phyloP scores from a whole-genome alignment of 1,140 invertebrate species.

The Frieseomelitta varia region DNA sequence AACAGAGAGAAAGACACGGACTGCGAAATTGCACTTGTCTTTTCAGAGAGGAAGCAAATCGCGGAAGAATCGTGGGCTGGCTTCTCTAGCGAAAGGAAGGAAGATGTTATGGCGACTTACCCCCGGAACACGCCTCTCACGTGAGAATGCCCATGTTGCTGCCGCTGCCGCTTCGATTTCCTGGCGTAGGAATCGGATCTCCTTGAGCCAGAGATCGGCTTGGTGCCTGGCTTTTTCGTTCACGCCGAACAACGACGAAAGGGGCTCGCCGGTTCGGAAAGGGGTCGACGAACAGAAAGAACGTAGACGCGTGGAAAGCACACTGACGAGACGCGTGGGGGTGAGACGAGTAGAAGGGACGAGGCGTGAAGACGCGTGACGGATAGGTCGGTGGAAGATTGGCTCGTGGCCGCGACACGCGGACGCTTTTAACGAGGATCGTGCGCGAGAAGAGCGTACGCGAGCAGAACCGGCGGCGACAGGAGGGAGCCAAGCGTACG shows the following conservation, averaged over 20 bases:
- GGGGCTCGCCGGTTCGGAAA: background rate
- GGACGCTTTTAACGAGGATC: constrained; percentile 34
- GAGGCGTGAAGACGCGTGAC: constrained; percentile 14
- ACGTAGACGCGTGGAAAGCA: background rate
- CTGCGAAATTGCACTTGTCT: background rate
- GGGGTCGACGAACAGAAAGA: background rate
- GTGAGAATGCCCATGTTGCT: constrained; percentile 39
- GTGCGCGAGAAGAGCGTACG: constrained; percentile 24
- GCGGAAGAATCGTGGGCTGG: background rate
- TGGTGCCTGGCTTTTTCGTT: background rate
- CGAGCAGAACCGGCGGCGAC: constrained; percentile 29
- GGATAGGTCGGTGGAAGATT: constrained; percentile 19
- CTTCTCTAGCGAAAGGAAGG: background rate
- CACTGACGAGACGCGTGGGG: background rate
- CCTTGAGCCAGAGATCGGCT: background rate
- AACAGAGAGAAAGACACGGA: background rate
- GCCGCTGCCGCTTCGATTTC: constrained; percentile 17
- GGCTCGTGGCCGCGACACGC: constrained; percentile 42
- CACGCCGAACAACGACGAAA: background rate
- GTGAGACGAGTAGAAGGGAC: background rate
- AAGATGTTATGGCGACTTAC: constrained; percentile 45
- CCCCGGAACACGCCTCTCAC: constrained; percentile 53
- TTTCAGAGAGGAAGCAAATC: background rate
- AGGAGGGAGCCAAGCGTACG: constrained; percentile 63
- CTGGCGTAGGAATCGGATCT: background rate